These are phyloP conservation scores for Steinernema carpocapsae DNA, from an alignment of 2,888 invertebrate species.

Conservation along the genomic window DNA sequence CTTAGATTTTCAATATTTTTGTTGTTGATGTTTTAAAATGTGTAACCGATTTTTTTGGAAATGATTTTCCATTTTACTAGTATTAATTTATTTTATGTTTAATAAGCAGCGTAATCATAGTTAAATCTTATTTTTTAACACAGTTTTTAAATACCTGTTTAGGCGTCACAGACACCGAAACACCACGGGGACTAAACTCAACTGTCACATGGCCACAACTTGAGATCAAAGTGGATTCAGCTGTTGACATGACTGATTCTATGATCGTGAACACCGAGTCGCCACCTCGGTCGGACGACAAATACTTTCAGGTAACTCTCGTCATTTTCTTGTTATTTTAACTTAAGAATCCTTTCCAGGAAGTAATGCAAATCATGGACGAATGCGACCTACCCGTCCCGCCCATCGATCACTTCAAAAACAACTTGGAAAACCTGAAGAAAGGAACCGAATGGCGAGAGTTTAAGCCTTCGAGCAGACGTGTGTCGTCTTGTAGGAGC, in stretches of 20 bases:
- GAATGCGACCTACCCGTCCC: background rate
- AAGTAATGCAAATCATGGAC: slow-evolving; percentile 29
- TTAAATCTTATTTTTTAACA: no score
- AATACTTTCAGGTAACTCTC: background rate
- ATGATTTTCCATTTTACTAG: no score
- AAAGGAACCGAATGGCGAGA: slow-evolving; percentile 33
- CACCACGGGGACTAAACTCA: background rate
- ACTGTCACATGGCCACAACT: slow-evolving; percentile 5
- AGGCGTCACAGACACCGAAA: slow-evolving; percentile 30
- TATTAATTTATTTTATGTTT: no score
- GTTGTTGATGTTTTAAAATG: no score
- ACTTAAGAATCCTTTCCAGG: background rate
- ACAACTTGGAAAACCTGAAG: slow-evolving; percentile 3
- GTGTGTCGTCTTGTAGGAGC: background rate
- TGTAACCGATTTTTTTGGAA: no score
- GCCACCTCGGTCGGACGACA: background rate
- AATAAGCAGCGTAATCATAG: no score
- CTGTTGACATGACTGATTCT: slow-evolving; percentile 48
- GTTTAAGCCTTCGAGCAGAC: background rate
- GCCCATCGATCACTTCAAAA: slow-evolving; percentile 14
- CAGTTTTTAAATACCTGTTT: no score
- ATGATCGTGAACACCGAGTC: slow-evolving; percentile 51
- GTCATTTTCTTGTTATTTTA: background rate
- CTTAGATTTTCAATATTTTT: no score
- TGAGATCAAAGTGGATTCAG: slow-evolving; percentile 10